Evolutionary conservation across 2,888 invertebrate species (phyloP), one percentile per base, ranked within the genome.

Genomic region (Mesorhabditis sp.): DNA sequence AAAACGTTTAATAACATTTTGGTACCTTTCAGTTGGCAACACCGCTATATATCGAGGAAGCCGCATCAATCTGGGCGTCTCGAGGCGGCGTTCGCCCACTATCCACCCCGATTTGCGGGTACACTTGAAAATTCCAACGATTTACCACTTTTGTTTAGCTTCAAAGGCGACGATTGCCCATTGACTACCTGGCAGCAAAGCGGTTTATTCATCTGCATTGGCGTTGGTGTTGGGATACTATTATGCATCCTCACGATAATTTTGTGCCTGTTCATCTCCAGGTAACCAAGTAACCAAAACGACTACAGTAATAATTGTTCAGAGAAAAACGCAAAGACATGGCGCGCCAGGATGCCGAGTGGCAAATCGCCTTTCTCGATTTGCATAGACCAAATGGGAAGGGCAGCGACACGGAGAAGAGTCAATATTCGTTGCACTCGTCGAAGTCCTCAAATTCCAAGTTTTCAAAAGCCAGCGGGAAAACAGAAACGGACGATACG

Each of bases 271-370:
- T 13, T 50, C 10, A 50, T 13, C 58, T 50, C 7, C 7, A 50
- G n/a, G 7, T 50, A 50, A 13, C 10, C 58, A 13, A 50, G 58
- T 13, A 50, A 50, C 7, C 7, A 50, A 50, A 50, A n/a, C 7
- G 58, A 50, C 7, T 50, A 50, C 7, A n/a, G 58, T 2, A 50
- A 50, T 10, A 2, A 50, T 50, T 10, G 58, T 50, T 50, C 43
- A 70, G 78, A 67, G 68, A 71, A 4, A 73, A 75, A 62, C 67
- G 74, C 4, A 67, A 70, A 66, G 77, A 79, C 64, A 72, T 71
- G 41, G 78, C 75, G 64, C 50, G 75, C 10, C 67, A 75, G 43
- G 78, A 79, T 62, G 68, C 71, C n/a, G 67, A 74, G 28, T 79
- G 79, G 79, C 76, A 74, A 50, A 73, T 79, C 0, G 72, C 70